phyloP scores from a whole-genome alignment of 1,140 invertebrate species.

The Apis florea region DNA sequence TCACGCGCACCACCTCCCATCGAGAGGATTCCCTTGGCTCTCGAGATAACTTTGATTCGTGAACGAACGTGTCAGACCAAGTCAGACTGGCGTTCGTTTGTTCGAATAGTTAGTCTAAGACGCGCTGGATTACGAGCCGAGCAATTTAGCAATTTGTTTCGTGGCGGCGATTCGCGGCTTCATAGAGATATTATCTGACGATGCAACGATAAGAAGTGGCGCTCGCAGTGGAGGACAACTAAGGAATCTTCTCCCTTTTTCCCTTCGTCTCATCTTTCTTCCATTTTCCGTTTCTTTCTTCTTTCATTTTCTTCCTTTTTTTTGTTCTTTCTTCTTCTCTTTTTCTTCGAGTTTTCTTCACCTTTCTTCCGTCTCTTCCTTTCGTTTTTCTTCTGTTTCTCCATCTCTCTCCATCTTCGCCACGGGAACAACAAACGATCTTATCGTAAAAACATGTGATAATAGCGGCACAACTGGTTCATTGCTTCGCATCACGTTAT shows the following conservation, averaged over 20 bases:
- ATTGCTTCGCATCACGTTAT: conserved; percentile 31
- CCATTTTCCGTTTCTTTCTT: not conserved
- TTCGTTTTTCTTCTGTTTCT: not conserved
- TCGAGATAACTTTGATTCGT: not conserved
- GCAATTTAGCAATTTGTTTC: conserved; percentile 11
- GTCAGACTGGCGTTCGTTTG: not conserved
- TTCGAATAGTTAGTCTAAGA: not conserved
- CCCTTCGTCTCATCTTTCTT: no score
- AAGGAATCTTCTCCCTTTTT: not conserved
- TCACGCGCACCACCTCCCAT: not conserved
- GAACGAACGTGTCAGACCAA: not conserved
- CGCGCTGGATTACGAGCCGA: not conserved
- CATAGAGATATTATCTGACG: conserved; percentile 16
- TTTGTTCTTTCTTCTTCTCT: no score
- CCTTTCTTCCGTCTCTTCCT: not conserved
- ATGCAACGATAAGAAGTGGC: not conserved
- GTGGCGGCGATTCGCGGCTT: not conserved
- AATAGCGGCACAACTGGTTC: conserved; percentile 38
- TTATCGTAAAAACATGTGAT: conserved; percentile 31
- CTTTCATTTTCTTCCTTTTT: not conserved
- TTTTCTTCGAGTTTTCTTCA: not conserved
- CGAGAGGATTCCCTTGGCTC: not conserved
- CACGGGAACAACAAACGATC: conserved; percentile 5
- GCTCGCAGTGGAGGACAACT: not conserved
- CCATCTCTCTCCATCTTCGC: not conserved